These are phyloP conservation scores for Cyclopterus lumpus DNA, from an alignment of 2,797 vertebrate species.

Conservation along the genomic window DNA sequence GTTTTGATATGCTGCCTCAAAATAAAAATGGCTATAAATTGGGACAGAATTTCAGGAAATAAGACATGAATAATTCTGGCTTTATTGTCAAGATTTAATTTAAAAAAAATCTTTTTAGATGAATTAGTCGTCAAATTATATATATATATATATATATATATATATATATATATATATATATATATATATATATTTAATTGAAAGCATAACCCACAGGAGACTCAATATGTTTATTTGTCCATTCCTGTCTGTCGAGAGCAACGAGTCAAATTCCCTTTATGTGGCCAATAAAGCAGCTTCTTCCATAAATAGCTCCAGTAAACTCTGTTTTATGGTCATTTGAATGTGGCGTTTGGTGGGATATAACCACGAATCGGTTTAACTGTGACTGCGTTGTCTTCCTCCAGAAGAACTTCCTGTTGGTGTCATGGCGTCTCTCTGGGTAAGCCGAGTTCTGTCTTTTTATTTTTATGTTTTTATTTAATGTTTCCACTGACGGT, in stretches of 20 bases:
- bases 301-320: background rate
- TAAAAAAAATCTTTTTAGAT: too few relatives aligned
- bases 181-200: too few relatives aligned
- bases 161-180: too few relatives aligned
- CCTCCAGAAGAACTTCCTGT: conserved; percentile 8
- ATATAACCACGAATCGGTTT: background rate
- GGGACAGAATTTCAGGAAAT: too few relatives aligned
- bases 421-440: conserved; percentile 63
- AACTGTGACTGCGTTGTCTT: background rate
- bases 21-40: too few relatives aligned
- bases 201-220: background rate
- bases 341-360: background rate
- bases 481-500: background rate
- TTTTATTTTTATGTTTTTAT: background rate
- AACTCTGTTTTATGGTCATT: background rate
- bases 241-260: background rate
- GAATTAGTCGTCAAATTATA: too few relatives aligned
- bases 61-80: too few relatives aligned
- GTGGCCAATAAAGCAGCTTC: background rate
- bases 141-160: too few relatives aligned
- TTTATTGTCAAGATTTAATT: too few relatives aligned
- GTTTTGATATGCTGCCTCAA: too few relatives aligned
- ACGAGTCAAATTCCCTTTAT: too few relatives aligned
- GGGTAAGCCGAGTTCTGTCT: conserved; percentile 53
- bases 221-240: background rate